phyloP scores from a whole-genome alignment of 2,797 vertebrate species.

The Oryzias dopingdopingensis region DNA sequence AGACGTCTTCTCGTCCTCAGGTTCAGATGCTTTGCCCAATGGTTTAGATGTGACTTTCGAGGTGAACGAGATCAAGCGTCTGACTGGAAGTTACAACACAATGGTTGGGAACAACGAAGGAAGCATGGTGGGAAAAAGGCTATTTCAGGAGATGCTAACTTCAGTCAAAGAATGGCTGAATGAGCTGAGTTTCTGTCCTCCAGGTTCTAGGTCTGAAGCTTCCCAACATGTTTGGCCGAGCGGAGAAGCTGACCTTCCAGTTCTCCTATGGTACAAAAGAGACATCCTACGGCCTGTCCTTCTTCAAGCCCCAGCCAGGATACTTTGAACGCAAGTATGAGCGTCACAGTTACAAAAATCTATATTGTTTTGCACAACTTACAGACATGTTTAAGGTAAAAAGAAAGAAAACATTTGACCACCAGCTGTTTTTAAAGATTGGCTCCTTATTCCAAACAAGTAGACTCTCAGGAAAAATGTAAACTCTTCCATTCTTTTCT shows the following conservation, averaged over 20 bases:
- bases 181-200: not conserved
- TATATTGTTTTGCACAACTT: too few relatives aligned
- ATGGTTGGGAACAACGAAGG: slow-evolving; percentile 99
- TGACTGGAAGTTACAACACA: slow-evolving; percentile 96
- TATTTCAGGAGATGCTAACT: not conserved
- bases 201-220: slow-evolving; percentile 93
- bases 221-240: slow-evolving; percentile 90
- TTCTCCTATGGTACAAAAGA: slow-evolving; percentile 99
- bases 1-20: slow-evolving; percentile 58
- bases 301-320: slow-evolving; percentile 93
- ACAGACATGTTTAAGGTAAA: too few relatives aligned
- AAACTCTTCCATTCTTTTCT: too few relatives aligned
- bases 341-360: too few relatives aligned
- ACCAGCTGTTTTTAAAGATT: too few relatives aligned
- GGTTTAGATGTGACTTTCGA: slow-evolving; percentile 95
- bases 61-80: slow-evolving; percentile 87
- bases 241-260: slow-evolving; percentile 96
- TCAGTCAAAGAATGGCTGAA: not conserved
- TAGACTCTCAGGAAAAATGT: too few relatives aligned
- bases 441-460: too few relatives aligned
- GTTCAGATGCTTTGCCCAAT: slow-evolving; percentile 88
- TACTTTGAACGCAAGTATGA: slow-evolving; percentile 91
- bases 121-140: slow-evolving; percentile 86
- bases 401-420: too few relatives aligned
- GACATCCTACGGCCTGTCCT: slow-evolving; percentile 92